Evolutionary conservation across 2,797 vertebrate species (phyloP), one percentile per base, ranked within the genome.

Genomic region (Oreochromis grahami): DNA sequence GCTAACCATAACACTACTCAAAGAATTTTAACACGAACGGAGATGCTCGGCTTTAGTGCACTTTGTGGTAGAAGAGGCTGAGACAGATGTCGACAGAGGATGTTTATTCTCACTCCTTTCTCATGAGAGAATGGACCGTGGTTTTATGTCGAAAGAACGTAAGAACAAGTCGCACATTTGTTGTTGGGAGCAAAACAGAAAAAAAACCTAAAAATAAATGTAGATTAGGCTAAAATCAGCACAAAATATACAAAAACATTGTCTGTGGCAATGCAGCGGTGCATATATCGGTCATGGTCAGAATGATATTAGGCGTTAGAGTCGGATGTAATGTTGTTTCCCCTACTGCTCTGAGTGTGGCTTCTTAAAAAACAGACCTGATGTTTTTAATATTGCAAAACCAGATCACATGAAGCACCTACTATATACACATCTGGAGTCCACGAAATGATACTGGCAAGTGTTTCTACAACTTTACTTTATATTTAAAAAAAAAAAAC

Each of bases 171-270:
- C 1, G 4, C 19, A 41, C 5, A 45, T 79, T 24, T 56, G 15
- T 12, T 45, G 10, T 21, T 41, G 15, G 50, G 3, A 3, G 26
- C 10, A 78, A 76, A 77, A 41, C 2, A 32, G 24, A 5, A 32
- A 32, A 56, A 60, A 9, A 7, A 36, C 6, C 15, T 2, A 6
- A 53, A 29, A 76, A 72, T 72, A 48, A 48, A 45, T 21, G 60
- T 1, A 65, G 36, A 41, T 5, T 29, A 0, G 0, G 24, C 26
- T 72, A 5, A 48, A 48, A 50, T 50, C 68, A 48, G 15, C 15
- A 74, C 1, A 48, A n/a, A 72, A 24, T 17, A 48, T 48, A 15
- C 41, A 12, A 43, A 11, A 72, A 0, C 14, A 0, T 14, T 0
- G 2, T 45, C 65, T 72, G 65, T 29, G 68, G 26, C 68, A 48